phyloP scores from a whole-genome alignment of 2,888 invertebrate species.

The Acanthosepion lycidas region DNA sequence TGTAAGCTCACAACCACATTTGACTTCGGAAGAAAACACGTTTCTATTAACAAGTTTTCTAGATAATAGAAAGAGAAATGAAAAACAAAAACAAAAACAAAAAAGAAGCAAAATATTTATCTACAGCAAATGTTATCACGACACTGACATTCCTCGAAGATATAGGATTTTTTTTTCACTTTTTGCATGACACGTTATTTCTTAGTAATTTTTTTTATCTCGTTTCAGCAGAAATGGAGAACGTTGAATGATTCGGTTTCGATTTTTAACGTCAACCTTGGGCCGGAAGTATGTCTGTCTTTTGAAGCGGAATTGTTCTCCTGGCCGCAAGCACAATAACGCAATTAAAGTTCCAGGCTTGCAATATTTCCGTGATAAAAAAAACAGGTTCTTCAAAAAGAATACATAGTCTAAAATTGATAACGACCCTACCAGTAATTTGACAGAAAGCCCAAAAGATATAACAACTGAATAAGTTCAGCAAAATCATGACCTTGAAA shows the following conservation, averaged over 20 bases:
- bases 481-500: too few relatives aligned
- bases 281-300: neutral
- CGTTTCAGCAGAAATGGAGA: neutral
- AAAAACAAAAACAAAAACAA: neutral
- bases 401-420: too few relatives aligned
- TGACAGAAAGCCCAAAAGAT: too few relatives aligned
- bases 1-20: neutral
- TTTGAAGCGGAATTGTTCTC: neutral
- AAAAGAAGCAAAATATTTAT: neutral
- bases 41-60: neutral
- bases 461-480: too few relatives aligned
- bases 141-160: neutral
- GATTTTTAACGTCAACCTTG: neutral
- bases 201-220: neutral
- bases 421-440: too few relatives aligned
- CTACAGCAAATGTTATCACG: neutral
- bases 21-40: neutral
- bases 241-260: neutral
- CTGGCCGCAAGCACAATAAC: neutral
- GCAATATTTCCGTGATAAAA: neutral
- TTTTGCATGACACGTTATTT: neutral
- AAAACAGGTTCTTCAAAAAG: too few relatives aligned
- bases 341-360: neutral
- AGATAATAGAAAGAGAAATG: neutral
- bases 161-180: neutral